phyloP scores from a whole-genome alignment of 2,113 vertebrate genomes.

The Elanus axillaris region DNA sequence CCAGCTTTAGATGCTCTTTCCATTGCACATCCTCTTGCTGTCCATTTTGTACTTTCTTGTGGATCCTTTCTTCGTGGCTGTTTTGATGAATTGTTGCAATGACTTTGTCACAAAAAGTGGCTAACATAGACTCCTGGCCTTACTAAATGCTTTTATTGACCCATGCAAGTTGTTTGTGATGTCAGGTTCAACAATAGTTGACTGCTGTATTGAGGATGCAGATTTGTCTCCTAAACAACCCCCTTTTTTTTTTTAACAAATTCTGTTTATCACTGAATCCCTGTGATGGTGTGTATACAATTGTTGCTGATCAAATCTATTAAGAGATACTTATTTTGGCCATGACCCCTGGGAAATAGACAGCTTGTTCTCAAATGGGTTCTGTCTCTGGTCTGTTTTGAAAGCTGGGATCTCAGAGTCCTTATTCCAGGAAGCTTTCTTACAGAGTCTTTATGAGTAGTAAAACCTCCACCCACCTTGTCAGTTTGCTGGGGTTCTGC shows the following conservation, averaged over 20 bases:
- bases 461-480: background rate
- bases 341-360: background rate
- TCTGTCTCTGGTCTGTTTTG: background rate
- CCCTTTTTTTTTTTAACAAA: background rate
- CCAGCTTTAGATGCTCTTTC: background rate
- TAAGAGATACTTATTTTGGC: background rate
- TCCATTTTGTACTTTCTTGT: background rate
- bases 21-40: background rate
- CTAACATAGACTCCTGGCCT: background rate
- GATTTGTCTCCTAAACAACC: background rate
- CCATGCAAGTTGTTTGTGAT: background rate
- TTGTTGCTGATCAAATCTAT: background rate
- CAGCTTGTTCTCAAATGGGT: background rate
- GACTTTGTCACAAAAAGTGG: background rate
- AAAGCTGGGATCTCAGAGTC: background rate
- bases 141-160: background rate
- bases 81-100: background rate
- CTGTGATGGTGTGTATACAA: background rate
- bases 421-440: background rate
- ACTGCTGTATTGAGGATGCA: background rate
- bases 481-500: constrained; percentile 13
- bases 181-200: background rate
- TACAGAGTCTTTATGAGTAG: background rate
- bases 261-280: background rate
- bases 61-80: background rate